Evolutionary conservation across 2,797 vertebrate genomes (phyloP).

Genomic region (Scleropages formosus): DNA sequence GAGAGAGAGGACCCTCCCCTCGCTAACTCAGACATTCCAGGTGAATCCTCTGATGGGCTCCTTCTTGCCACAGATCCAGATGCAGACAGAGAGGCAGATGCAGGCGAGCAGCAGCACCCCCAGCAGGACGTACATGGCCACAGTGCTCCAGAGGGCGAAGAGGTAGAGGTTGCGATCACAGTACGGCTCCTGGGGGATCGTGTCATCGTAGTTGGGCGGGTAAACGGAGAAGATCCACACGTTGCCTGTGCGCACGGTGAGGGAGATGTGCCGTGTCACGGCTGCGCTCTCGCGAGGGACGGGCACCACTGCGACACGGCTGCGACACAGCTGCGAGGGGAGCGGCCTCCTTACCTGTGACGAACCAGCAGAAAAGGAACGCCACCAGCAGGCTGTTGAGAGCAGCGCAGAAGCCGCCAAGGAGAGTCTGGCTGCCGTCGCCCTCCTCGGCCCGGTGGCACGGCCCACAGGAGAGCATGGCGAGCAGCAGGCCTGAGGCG

Average conservation of each 20-base stretch:
- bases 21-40: constrained; percentile 16
- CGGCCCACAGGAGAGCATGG: constrained; percentile 53
- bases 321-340: neutral
- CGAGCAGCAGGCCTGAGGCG: constrained; percentile 47
- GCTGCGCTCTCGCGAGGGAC: too few relatives aligned
- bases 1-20: too few relatives aligned
- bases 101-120: neutral
- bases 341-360: constrained; percentile 59
- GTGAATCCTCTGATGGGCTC: neutral
- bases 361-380: constrained; percentile 67
- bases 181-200: constrained; percentile 28
- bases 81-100: constrained; percentile 25
- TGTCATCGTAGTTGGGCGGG: constrained; percentile 48
- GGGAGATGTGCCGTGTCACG: neutral
- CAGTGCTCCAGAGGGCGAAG: constrained; percentile 51
- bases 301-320: too few relatives aligned
- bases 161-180: constrained; percentile 51
- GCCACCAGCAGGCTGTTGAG: constrained; percentile 51
- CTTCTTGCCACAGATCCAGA: constrained; percentile 23
- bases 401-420: neutral
- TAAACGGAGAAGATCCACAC: constrained; percentile 58
- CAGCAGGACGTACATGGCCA: constrained; percentile 33
- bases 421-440: neutral
- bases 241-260: constrained; percentile 40
- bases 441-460: neutral